Percentiles rank a stretch among this genome's conserved stretches.
Conservation (phyloP, 1,140 invertebrate genomes). For the Heliconius congener region DNA sequence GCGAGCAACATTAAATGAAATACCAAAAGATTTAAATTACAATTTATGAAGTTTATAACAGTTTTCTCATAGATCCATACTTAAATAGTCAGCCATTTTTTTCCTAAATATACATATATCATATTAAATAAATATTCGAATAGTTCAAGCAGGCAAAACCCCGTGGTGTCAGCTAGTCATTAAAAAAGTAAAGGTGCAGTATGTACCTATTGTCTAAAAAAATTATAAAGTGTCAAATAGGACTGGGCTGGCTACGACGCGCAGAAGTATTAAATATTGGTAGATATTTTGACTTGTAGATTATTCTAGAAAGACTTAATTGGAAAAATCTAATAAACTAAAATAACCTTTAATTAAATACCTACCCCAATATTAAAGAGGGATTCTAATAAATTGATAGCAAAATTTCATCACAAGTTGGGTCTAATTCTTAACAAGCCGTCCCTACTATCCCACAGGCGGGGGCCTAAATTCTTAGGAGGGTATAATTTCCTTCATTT, state of each 20-base stretch:
- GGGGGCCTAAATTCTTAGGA: conserved; percentile 44
- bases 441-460: conserved; percentile 26
- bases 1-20: too few relatives aligned
- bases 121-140: too few relatives aligned
- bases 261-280: background rate
- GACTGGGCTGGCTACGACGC: background rate
- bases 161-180: too few relatives aligned
- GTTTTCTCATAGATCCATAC: too few relatives aligned
- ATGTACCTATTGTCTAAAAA: background rate
- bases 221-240: background rate
- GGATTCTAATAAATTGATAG: conserved; percentile 23
- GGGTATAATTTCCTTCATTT: conserved; percentile 46
- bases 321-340: background rate
- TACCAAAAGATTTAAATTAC: too few relatives aligned
- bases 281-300: background rate
- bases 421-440: conserved; percentile 22
- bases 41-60: too few relatives aligned
- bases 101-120: too few relatives aligned
- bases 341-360: conserved; percentile 4
- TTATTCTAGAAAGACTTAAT: background rate
- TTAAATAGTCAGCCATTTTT: too few relatives aligned
- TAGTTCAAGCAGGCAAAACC: too few relatives aligned
- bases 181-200: too few relatives aligned
- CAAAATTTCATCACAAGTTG: conserved; percentile 16
- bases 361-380: background rate